A percentile compares a stretch with the other conserved stretches of the same genome.
These are phyloP conservation scores for Cephus rjabovi DNA, from an alignment of 2,888 invertebrate genomes.

Conservation along the genomic window DNA sequence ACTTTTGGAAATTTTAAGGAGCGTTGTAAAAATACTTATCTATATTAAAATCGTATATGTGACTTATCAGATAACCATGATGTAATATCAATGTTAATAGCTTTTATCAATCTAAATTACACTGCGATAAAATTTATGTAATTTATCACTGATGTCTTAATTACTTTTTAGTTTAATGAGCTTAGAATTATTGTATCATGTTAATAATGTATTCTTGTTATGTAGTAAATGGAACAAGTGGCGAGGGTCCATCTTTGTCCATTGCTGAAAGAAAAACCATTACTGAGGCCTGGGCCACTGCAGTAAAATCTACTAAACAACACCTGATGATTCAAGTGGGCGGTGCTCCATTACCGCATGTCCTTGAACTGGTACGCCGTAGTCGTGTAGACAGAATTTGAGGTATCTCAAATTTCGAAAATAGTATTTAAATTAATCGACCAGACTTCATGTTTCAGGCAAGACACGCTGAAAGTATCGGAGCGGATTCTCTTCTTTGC, in stretches of 20 bases:
- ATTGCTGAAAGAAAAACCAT: conserved; percentile 76
- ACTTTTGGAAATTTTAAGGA: neutral
- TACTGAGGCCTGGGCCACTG: conserved; percentile 75
- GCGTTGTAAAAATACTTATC: too few species aligned
- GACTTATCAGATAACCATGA: neutral
- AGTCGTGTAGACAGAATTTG: neutral
- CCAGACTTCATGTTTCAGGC: conserved; percentile 67
- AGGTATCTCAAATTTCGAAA: neutral
- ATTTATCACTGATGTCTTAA: neutral
- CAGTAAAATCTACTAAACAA: conserved; percentile 69
- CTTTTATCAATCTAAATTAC: neutral
- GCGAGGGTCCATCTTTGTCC: conserved; percentile 79
- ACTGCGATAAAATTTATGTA: neutral
- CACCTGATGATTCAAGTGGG: conserved; percentile 81
- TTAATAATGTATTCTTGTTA: neutral
- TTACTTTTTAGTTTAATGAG: neutral
- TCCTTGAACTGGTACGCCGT: conserved; percentile 73
- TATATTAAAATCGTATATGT: neutral
- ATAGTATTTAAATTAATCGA: neutral
- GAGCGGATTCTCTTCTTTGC: conserved; percentile 78
- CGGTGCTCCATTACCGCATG: conserved; percentile 76
- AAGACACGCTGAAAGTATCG: conserved; percentile 74
- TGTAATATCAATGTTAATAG: neutral
- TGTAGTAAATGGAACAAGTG: conserved; percentile 83
- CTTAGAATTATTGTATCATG: too few species aligned